A percentile compares a stretch with the other conserved stretches of the same genome.
Conservation (phyloP, 64 coral and sea anemone genomes). For the Pachyseris speciosa region DNA sequence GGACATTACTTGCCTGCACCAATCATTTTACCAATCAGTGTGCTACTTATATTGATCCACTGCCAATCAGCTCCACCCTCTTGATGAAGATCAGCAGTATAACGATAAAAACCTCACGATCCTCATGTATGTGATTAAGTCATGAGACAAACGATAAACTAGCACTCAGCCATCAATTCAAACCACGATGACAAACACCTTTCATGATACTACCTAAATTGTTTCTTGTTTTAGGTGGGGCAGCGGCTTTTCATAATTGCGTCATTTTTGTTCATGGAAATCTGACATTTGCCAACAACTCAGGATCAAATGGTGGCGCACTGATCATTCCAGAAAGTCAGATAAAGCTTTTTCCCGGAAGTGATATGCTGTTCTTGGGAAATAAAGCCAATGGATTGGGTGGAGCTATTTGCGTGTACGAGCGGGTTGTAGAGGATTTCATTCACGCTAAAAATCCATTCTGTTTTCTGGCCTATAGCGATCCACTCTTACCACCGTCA, state of each 20-base stretch:
- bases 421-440: slow-evolving; percentile 53
- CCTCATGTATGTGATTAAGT: too few relatives aligned
- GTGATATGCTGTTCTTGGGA: slow-evolving; percentile 59
- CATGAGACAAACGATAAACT: too few relatives aligned
- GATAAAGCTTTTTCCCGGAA: slow-evolving; percentile 67
- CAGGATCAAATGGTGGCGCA: slow-evolving; percentile 65
- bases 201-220: too few relatives aligned
- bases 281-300: slow-evolving; percentile 62
- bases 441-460: slow-evolving; percentile 83
- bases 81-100: too few relatives aligned
- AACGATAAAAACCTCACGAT: too few relatives aligned
- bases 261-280: slow-evolving; percentile 67
- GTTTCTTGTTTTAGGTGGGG: not conserved
- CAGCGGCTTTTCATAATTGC: slow-evolving; percentile 38
- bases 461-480: slow-evolving; percentile 74
- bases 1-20: too few relatives aligned
- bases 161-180: too few relatives aligned
- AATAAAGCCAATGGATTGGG: slow-evolving; percentile 65
- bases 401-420: slow-evolving; percentile 60
- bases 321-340: slow-evolving; percentile 62
- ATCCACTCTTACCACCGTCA: slow-evolving; percentile 70
- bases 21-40: too few relatives aligned
- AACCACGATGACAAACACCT: too few relatives aligned
- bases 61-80: too few relatives aligned
- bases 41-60: too few relatives aligned